Evolutionary conservation across 2,888 invertebrate species (phyloP).

Genomic region (Aphelenchoides bicaudatus): DNA sequence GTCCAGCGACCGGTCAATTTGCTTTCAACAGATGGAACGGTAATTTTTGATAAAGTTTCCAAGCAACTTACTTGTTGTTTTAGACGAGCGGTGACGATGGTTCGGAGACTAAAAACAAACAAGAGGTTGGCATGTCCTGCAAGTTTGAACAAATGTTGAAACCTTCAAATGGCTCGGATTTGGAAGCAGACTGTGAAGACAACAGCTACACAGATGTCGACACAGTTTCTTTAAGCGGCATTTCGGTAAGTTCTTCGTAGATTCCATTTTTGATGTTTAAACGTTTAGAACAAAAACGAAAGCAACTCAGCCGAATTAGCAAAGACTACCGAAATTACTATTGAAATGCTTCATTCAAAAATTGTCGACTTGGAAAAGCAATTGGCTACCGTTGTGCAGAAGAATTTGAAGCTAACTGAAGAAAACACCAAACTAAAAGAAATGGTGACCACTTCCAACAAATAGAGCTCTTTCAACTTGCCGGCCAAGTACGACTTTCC

Average conservation of each 20-base stretch:
- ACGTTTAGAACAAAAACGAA: slow-evolving; percentile 8
- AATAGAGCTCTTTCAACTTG: too few relatives aligned
- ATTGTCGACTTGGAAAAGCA: slow-evolving; percentile 37
- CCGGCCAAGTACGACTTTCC: too few relatives aligned
- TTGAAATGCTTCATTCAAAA: slow-evolving; percentile 28
- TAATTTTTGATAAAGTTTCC: slow-evolving; percentile 1
- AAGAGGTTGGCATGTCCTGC: not conserved
- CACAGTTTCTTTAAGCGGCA: slow-evolving; percentile 33
- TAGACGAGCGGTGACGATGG: slow-evolving; percentile 33
- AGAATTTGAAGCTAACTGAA: slow-evolving; percentile 35
- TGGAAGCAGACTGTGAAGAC: slow-evolving; percentile 37
- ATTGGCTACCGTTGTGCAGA: slow-evolving; percentile 31
- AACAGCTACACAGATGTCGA: slow-evolving; percentile 37
- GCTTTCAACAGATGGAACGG: slow-evolving; percentile 20
- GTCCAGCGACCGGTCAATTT: too few relatives aligned
- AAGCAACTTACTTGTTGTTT: not conserved
- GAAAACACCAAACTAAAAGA: slow-evolving; percentile 35
- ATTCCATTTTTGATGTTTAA: not conserved
- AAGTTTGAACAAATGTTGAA: slow-evolving; percentile 31
- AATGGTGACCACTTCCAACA: slow-evolving; percentile 10
- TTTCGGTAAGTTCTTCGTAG: slow-evolving; percentile 10
- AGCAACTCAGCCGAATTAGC: slow-evolving; percentile 19
- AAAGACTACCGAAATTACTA: too few relatives aligned
- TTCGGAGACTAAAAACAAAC: slow-evolving; percentile 20
- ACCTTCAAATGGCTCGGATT: slow-evolving; percentile 32